These are phyloP conservation scores for Tetramorium bicarinatum DNA, from an alignment of 2,888 invertebrate genomes.

Conservation along the genomic window DNA sequence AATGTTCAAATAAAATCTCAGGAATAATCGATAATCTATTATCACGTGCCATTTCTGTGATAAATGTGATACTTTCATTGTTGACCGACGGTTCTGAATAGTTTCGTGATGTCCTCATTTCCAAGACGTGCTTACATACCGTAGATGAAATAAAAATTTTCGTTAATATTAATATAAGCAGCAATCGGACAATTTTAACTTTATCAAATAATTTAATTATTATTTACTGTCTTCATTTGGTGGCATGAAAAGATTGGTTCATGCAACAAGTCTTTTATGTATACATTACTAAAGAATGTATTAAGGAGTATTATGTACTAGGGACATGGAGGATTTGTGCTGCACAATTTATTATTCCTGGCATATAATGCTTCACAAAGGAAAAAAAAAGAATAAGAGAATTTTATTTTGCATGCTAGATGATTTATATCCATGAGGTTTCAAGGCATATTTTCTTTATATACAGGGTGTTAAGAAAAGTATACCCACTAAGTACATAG, in stretches of 20 bases:
- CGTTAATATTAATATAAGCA: background rate
- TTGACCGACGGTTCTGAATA: background rate
- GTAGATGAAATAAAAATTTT: background rate
- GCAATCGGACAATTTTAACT: background rate
- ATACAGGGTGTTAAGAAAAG: too few species aligned
- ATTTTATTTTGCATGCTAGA: constrained; percentile 5
- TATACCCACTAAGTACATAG: too few species aligned
- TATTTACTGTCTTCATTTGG: background rate
- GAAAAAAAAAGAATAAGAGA: background rate
- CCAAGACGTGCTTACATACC: background rate
- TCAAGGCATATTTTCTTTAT: constrained; percentile 31
- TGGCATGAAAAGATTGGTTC: background rate
- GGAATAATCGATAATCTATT: constrained; percentile 32
- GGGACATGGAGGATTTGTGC: background rate
- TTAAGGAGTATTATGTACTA: background rate
- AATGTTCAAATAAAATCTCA: constrained; percentile 5
- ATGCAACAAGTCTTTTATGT: constrained; percentile 37
- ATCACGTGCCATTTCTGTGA: constrained; percentile 1
- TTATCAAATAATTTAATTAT: background rate
- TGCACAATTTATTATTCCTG: constrained; percentile 17
- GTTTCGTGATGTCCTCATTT: constrained; percentile 3
- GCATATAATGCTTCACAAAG: background rate
- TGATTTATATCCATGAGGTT: constrained; percentile 33
- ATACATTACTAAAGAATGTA: constrained; percentile 23
- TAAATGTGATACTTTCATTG: constrained; percentile 5